These are phyloP conservation scores for Harpalus rufipes DNA, from an alignment of 2,888 invertebrate species.

Conservation along the genomic window DNA sequence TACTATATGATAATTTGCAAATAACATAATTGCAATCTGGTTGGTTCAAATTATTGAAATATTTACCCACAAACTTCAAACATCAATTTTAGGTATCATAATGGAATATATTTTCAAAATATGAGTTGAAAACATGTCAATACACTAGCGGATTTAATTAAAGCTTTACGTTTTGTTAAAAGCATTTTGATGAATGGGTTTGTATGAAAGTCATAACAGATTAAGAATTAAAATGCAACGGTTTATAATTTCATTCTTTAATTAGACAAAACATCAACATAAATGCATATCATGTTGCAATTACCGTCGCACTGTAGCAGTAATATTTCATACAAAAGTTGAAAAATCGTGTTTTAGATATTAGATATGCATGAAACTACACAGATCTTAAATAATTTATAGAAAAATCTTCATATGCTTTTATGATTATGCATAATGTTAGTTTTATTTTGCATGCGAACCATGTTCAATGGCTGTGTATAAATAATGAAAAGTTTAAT, in stretches of 20 bases:
- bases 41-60: neutral
- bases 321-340: neutral
- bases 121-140: too few relatives aligned
- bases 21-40: neutral
- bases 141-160: too few relatives aligned
- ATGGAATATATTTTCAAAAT: neutral
- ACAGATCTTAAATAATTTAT: constrained; percentile 4
- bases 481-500: constrained; percentile 47
- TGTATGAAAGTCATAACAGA: too few relatives aligned
- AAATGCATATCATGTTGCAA: too few relatives aligned
- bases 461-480: constrained; percentile 10
- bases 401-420: neutral
- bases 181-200: too few relatives aligned
- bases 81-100: neutral
- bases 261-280: too few relatives aligned
- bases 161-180: too few relatives aligned
- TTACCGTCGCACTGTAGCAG: neutral
- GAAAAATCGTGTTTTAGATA: neutral
- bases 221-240: too few relatives aligned
- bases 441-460: constrained; percentile 18
- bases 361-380: constrained; percentile 4
- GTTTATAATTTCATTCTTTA: too few relatives aligned
- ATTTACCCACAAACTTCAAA: neutral
- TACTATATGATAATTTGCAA: neutral
- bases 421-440: constrained; percentile 5